These are phyloP conservation scores for Orthonychiurus folsomi DNA, from an alignment of 2,888 invertebrate genomes.

Conservation along the genomic window DNA sequence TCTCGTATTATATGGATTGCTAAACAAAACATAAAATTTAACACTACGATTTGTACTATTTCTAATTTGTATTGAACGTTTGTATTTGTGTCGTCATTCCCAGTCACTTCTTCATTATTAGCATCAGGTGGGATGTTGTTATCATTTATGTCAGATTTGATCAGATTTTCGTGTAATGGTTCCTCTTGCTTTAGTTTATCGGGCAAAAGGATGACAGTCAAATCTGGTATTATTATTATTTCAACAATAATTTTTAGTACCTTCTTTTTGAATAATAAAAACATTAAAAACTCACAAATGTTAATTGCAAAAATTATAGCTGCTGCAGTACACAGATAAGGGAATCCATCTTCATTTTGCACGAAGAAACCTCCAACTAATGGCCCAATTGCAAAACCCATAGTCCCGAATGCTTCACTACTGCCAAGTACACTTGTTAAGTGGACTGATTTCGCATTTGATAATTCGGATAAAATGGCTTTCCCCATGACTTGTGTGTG, in stretches of 20 bases:
- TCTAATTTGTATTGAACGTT: too few relatives aligned
- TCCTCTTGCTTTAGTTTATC: background rate
- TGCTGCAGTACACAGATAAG: conserved; percentile 48
- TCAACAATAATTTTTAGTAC: background rate
- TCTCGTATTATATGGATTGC: conserved; percentile 2
- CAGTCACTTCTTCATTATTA: background rate
- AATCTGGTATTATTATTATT: too few relatives aligned
- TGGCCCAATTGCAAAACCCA: conserved; percentile 59
- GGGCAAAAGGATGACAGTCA: background rate
- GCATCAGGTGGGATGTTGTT: background rate
- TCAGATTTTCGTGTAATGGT: background rate
- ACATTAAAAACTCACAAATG: conserved; percentile 47
- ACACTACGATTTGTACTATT: background rate
- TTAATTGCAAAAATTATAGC: conserved; percentile 51
- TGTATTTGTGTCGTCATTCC: background rate
- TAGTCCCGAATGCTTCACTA: conserved; percentile 57
- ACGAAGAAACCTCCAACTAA: conserved; percentile 52
- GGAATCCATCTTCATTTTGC: conserved; percentile 52
- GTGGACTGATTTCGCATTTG: conserved; percentile 45
- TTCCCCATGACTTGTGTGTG: conserved; percentile 61
- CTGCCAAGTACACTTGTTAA: conserved; percentile 53
- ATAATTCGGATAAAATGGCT: conserved; percentile 57
- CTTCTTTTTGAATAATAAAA: background rate
- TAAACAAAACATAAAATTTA: background rate
- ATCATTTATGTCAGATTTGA: background rate